A percentile compares a stretch with the other conserved stretches of the same genome.
phyloP scores from a whole-genome alignment of 2,888 invertebrate species.

The Hofmannophila pseudospretella region DNA sequence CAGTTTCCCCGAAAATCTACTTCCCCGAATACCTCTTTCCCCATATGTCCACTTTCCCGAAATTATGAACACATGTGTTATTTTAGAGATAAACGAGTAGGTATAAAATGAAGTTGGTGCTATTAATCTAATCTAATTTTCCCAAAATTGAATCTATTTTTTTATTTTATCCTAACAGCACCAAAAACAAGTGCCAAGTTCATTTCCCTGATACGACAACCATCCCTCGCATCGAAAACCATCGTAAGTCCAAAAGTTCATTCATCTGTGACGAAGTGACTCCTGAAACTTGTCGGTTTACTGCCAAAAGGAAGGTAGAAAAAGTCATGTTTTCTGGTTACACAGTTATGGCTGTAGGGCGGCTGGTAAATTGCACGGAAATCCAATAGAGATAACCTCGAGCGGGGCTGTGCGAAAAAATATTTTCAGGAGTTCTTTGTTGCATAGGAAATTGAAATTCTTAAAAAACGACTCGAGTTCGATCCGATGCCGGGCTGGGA shows the following conservation, averaged over 20 bases:
- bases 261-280: slow-evolving; percentile 16
- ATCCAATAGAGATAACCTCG: slow-evolving; percentile 28
- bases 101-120: too few species aligned
- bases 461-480: slow-evolving; percentile 4
- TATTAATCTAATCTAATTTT: too few species aligned
- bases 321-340: slow-evolving; percentile 19
- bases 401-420: slow-evolving; percentile 6
- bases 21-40: too few species aligned
- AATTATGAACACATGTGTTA: too few species aligned
- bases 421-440: slow-evolving; percentile 7
- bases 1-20: too few species aligned
- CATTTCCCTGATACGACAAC: background rate
- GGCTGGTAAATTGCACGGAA: slow-evolving; percentile 29
- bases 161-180: too few species aligned
- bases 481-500: background rate
- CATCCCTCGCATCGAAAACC: background rate
- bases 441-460: slow-evolving; percentile 15
- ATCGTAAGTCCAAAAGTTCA: slow-evolving; percentile 12
- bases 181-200: background rate
- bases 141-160: too few species aligned
- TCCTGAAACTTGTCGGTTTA: slow-evolving; percentile 8
- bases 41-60: too few species aligned
- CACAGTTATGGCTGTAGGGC: slow-evolving; percentile 12
- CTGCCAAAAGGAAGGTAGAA: slow-evolving; percentile 15
- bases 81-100: too few species aligned